A percentile compares a stretch with the other conserved stretches of the same genome.
Evolutionary conservation across 1,140 invertebrate genomes (phyloP).

Genomic region (Zaprionus gabonicus): DNA sequence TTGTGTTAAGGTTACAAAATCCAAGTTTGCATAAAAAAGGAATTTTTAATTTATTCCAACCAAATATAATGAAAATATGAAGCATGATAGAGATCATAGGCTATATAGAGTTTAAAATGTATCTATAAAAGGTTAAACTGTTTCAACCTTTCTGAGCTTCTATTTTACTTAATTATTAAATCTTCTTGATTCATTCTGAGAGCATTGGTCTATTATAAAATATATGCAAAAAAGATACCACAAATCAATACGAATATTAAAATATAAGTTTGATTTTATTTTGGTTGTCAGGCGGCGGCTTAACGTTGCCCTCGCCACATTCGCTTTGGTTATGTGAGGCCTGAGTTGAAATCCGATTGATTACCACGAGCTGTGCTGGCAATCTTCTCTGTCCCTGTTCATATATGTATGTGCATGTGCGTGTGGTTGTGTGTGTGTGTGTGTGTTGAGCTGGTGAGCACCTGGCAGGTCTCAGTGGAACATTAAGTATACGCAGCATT

Average conservation of each 20-base stretch:
- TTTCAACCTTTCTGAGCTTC: too few species aligned
- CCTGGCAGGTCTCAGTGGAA: conserved; percentile 39
- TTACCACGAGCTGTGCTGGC: conserved; percentile 22
- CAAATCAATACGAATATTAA: conserved; percentile 1
- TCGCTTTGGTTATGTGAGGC: conserved; percentile 9
- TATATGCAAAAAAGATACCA: neutral
- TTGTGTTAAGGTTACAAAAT: neutral
- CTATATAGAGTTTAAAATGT: too few species aligned
- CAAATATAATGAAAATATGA: too few species aligned
- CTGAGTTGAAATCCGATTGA: conserved; percentile 41
- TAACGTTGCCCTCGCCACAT: neutral
- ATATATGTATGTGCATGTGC: neutral
- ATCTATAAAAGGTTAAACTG: too few species aligned
- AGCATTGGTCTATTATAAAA: too few species aligned
- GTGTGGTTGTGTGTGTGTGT: conserved; percentile 14
- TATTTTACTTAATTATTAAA: too few species aligned
- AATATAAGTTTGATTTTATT: conserved; percentile 6
- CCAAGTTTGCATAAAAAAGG: too few species aligned
- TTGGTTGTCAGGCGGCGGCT: conserved; percentile 26
- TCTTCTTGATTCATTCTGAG: too few species aligned
- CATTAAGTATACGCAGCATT: conserved; percentile 54
- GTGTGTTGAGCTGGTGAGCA: conserved; percentile 26
- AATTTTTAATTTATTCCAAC: too few species aligned
- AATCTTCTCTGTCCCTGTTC: neutral
- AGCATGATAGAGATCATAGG: too few species aligned